Percentiles rank a stretch among this genome's conserved stretches.
Conservation (phyloP, 2,888 invertebrate species). For the Andricus curvator region DNA sequence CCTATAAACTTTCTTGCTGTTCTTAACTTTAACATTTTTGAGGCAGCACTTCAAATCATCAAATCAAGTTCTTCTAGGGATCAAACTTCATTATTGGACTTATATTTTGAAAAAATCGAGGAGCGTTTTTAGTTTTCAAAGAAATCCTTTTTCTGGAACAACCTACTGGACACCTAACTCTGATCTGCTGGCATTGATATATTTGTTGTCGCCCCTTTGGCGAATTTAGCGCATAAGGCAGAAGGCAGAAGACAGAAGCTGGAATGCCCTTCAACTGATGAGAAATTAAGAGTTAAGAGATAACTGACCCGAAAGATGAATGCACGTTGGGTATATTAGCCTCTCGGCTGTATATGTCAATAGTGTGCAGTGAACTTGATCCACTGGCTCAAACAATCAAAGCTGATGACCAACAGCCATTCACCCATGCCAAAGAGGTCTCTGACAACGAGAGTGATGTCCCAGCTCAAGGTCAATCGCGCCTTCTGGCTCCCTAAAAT, state of each 20-base stretch:
- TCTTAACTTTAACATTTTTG: too few species aligned
- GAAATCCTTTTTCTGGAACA: too few species aligned
- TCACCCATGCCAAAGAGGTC: conserved; percentile 59
- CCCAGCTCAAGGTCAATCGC: conserved; percentile 60
- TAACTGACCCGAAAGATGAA: conserved; percentile 40
- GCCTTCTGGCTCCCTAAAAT: conserved; percentile 59
- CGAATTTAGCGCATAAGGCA: conserved; percentile 2
- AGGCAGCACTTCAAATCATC: too few species aligned
- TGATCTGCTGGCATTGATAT: not conserved
- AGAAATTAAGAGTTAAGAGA: conserved; percentile 37
- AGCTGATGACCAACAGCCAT: conserved; percentile 59
- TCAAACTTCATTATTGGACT: too few species aligned
- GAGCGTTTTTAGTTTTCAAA: too few species aligned
- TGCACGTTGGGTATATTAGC: conserved; percentile 41
- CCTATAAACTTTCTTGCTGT: too few species aligned
- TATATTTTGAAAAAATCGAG: too few species aligned
- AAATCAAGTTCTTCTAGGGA: too few species aligned
- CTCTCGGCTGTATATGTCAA: conserved; percentile 34
- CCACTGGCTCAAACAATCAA: conserved; percentile 59
- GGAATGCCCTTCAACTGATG: conserved; percentile 33
- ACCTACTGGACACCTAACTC: not conserved
- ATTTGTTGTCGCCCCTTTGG: not conserved
- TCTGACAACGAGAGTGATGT: conserved; percentile 57
- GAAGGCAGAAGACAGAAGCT: conserved; percentile 20
- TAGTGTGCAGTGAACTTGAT: conserved; percentile 53